These are phyloP conservation scores for Lathronympha strigana DNA, from an alignment of 2,888 invertebrate species.

Conservation along the genomic window DNA sequence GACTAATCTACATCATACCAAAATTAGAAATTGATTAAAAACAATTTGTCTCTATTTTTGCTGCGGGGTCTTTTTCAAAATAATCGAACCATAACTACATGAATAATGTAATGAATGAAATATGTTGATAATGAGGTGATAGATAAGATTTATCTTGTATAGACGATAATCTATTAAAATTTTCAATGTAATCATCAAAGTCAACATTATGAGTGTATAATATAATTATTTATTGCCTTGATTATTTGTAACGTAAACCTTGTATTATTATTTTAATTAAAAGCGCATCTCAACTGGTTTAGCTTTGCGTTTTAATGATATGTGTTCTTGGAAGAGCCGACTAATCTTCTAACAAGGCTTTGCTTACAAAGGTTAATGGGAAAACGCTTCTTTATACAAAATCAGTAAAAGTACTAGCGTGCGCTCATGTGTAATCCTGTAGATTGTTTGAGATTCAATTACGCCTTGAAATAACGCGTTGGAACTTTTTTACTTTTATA, in stretches of 20 bases:
- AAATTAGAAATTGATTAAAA: too few relatives aligned
- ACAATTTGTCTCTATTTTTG: too few relatives aligned
- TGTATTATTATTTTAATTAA: not conserved
- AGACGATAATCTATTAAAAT: too few relatives aligned
- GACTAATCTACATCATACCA: too few relatives aligned
- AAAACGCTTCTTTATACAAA: conserved; percentile 21
- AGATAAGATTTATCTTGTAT: too few relatives aligned
- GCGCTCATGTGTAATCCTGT: conserved; percentile 20
- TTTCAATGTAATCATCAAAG: not conserved
- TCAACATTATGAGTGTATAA: not conserved
- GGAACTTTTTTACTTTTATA: not conserved
- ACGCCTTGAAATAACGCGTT: conserved; percentile 10
- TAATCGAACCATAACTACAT: too few relatives aligned
- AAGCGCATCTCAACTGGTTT: conserved; percentile 16
- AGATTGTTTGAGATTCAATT: conserved; percentile 26
- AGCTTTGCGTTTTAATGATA: not conserved
- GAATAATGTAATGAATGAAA: too few relatives aligned
- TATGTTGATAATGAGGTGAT: too few relatives aligned
- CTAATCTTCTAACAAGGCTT: conserved; percentile 26
- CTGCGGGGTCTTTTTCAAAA: too few relatives aligned
- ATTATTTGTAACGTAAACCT: not conserved
- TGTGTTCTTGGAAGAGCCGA: conserved; percentile 3
- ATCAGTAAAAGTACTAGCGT: conserved; percentile 21
- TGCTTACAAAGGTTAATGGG: conserved; percentile 21
- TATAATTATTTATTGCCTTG: not conserved